These are phyloP conservation scores for Callorhinus ursinus DNA, from an alignment of 2,113 vertebrate genomes.

Conservation along the genomic window DNA sequence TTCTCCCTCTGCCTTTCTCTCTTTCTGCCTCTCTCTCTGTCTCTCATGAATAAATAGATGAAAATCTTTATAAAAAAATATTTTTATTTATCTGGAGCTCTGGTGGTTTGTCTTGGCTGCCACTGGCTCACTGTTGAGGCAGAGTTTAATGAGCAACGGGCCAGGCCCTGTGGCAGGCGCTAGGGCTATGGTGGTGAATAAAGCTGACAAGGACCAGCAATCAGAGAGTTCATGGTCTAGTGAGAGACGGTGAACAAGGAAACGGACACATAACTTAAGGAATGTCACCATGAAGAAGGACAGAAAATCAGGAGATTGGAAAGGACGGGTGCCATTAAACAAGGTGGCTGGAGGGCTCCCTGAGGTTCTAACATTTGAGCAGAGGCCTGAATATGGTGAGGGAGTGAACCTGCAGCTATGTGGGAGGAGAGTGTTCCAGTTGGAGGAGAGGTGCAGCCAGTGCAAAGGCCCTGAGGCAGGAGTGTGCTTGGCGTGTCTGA, in stretches of 20 bases:
- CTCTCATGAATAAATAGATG: too few relatives aligned
- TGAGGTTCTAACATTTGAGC: neutral
- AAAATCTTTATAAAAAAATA: too few relatives aligned
- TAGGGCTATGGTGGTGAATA: neutral
- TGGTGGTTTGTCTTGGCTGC: accelerated
- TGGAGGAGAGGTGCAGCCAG: neutral
- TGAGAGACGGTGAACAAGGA: neutral
- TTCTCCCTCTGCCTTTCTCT: too few relatives aligned
- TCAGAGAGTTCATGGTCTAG: neutral
- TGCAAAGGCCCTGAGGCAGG: neutral
- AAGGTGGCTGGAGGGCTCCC: neutral
- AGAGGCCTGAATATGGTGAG: neutral
- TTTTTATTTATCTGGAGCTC: neutral
- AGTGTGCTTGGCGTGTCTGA: neutral
- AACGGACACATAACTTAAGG: neutral
- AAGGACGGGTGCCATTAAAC: accelerated
- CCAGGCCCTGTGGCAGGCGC: neutral
- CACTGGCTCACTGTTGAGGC: neutral
- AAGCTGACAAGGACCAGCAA: neutral
- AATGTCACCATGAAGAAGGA: neutral
- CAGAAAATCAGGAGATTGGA: neutral
- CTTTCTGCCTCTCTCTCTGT: too few relatives aligned
- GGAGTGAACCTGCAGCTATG: neutral
- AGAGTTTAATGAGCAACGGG: neutral
- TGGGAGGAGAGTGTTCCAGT: neutral